phyloP scores from a whole-genome alignment of 1,140 invertebrate genomes.

The Tetragnatha versicolor region DNA sequence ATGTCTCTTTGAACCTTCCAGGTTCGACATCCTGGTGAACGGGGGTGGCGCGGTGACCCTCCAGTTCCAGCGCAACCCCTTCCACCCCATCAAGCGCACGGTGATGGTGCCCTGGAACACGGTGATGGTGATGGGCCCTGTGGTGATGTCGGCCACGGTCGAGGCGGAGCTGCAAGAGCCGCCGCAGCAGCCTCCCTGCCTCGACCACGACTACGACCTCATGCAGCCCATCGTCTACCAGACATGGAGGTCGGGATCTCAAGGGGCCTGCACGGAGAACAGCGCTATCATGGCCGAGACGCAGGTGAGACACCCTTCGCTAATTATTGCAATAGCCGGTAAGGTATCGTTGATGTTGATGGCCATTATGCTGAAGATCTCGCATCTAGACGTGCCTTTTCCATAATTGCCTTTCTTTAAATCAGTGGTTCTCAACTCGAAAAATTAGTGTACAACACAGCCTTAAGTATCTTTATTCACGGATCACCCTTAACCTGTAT shows the following conservation, averaged over 20 bases:
- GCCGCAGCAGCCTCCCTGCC: constrained; percentile 71
- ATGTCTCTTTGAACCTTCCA: too few species aligned
- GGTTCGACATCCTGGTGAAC: constrained; percentile 97
- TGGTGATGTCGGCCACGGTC: constrained; percentile 75
- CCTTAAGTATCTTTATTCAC: too few species aligned
- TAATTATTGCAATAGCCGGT: too few species aligned
- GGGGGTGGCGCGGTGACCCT: constrained; percentile 94
- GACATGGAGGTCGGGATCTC: constrained; percentile 94
- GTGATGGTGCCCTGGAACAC: constrained; percentile 97
- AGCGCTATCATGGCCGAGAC: constrained; percentile 90
- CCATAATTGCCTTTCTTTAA: too few species aligned
- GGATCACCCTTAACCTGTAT: too few species aligned
- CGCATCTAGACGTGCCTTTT: too few species aligned
- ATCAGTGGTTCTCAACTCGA: too few species aligned
- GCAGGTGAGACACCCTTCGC: constrained; percentile 70
- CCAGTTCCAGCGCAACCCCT: constrained; percentile 91
- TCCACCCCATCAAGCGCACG: constrained; percentile 86
- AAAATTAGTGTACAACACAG: too few species aligned
- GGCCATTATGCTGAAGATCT: too few species aligned
- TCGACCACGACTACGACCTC: constrained; percentile 88
- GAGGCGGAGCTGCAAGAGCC: constrained; percentile 74
- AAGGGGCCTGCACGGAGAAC: constrained; percentile 90
- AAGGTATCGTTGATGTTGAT: too few species aligned
- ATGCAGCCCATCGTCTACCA: constrained; percentile 77
- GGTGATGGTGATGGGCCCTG: constrained; percentile 87